Percentiles rank a stretch among this genome's conserved stretches.
These are phyloP conservation scores for Gnathonemus longibarbis DNA, from an alignment of 2,113 vertebrate species.

Conservation along the genomic window DNA sequence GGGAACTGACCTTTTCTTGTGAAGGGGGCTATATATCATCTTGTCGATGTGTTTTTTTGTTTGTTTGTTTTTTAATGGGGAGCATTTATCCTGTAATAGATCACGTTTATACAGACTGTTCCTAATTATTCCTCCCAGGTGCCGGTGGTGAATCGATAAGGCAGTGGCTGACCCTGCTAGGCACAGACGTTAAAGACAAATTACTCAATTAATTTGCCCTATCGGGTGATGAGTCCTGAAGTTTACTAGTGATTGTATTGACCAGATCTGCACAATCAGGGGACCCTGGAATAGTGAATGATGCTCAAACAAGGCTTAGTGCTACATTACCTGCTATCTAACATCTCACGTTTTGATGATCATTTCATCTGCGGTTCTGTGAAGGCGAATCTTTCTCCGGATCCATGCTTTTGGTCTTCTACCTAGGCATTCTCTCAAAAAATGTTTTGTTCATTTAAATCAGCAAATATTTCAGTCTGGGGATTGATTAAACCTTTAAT, in stretches of 20 bases:
- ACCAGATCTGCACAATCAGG: background rate
- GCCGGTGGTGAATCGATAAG: background rate
- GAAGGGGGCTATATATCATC: constrained; percentile 51
- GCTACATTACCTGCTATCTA: background rate
- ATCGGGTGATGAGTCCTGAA: background rate
- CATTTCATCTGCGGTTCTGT: background rate
- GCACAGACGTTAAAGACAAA: constrained; percentile 2
- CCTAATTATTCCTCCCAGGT: background rate
- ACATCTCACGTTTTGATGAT: background rate
- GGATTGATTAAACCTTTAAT: no score
- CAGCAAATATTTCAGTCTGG: background rate
- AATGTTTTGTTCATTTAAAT: background rate
- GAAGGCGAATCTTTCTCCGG: background rate
- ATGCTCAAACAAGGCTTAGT: background rate
- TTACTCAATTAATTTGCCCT: constrained; percentile 15
- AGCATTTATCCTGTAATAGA: constrained; percentile 6
- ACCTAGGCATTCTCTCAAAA: background rate
- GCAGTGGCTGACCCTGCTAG: background rate
- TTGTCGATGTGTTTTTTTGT: constrained; percentile 27
- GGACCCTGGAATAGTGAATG: background rate
- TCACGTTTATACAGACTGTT: constrained; percentile 17
- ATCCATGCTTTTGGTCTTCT: background rate
- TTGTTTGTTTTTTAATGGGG: constrained; percentile 13
- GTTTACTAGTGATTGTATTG: constrained; percentile 5
- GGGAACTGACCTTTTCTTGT: constrained; percentile 45